Conservation (phyloP, 2,888 invertebrate species). For the Acleris literana region DNA sequence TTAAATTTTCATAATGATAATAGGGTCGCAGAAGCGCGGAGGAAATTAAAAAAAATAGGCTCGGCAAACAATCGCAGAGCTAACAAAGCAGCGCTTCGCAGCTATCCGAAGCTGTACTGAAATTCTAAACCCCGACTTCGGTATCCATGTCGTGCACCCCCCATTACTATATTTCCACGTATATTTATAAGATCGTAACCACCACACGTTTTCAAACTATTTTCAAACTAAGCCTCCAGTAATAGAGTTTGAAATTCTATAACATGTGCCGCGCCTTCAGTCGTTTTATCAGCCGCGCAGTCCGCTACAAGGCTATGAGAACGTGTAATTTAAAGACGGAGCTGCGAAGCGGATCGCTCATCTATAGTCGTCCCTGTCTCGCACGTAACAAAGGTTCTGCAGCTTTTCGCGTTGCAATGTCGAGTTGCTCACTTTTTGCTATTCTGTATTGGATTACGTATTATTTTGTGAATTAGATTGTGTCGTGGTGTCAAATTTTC, state of each 20-base stretch:
- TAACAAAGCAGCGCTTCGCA: constrained; percentile 80
- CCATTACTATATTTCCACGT: constrained; percentile 79
- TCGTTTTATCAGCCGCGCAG: constrained; percentile 49
- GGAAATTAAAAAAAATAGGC: constrained; percentile 68
- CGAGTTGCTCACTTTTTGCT: constrained; percentile 79
- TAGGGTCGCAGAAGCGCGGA: constrained; percentile 53
- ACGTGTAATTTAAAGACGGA: constrained; percentile 83
- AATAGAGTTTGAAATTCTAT: constrained; percentile 47
- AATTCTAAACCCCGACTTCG: constrained; percentile 82
- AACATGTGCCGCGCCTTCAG: constrained; percentile 41
- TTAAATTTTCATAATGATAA: constrained; percentile 50
- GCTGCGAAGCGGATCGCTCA: constrained; percentile 51
- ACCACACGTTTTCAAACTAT: constrained; percentile 19
- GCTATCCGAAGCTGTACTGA: constrained; percentile 83
- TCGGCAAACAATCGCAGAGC: constrained; percentile 77
- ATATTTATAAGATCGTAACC: constrained; percentile 51
- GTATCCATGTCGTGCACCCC: constrained; percentile 83
- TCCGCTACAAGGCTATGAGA: constrained; percentile 81
- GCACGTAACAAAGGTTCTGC: constrained; percentile 52
- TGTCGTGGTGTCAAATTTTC: constrained; percentile 76
- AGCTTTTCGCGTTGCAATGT: constrained; percentile 67
- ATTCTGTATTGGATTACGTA: constrained; percentile 78
- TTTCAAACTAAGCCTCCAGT: neutral
- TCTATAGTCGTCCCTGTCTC: constrained; percentile 62
- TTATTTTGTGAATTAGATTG: constrained; percentile 83